These are phyloP conservation scores for Neoascia interrupta DNA, from an alignment of 2,888 invertebrate species.

Conservation along the genomic window DNA sequence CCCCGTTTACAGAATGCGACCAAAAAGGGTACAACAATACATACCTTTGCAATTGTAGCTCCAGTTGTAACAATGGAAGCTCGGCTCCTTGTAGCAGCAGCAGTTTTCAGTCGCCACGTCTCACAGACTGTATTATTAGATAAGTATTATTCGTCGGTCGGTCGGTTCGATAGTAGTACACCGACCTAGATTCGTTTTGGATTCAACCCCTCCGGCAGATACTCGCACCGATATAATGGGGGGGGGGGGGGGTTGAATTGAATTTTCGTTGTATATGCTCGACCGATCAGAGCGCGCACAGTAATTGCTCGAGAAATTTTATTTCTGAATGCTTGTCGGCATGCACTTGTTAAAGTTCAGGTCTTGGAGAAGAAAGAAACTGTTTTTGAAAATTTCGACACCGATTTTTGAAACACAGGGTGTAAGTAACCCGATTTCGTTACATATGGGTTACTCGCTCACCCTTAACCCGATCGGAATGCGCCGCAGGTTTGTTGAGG, in stretches of 20 bases:
- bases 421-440: conserved; percentile 4
- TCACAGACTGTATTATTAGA: conserved; percentile 27
- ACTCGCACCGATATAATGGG: conserved; percentile 2
- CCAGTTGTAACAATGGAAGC: not conserved
- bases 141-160: conserved; percentile 17
- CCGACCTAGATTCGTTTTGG: conserved; percentile 53
- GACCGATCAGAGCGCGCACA: conserved; percentile 24
- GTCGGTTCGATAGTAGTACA: no score
- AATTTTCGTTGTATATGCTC: conserved; percentile 22
- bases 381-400: no score
- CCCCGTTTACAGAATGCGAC: not conserved
- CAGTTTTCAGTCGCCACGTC: conserved; percentile 35
- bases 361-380: no score
- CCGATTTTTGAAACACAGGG: not conserved
- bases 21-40: not conserved
- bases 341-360: no score
- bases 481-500: conserved; percentile 26
- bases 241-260: not conserved
- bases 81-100: conserved; percentile 9
- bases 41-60: conserved; percentile 14
- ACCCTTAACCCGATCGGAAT: conserved; percentile 1
- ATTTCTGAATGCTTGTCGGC: not conserved
- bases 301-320: not conserved
- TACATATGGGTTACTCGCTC: conserved; percentile 9
- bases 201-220: conserved; percentile 18